Percentiles rank a stretch among this genome's conserved stretches.
phyloP scores from a whole-genome alignment of 2,888 invertebrate species.

The Leucania comma region DNA sequence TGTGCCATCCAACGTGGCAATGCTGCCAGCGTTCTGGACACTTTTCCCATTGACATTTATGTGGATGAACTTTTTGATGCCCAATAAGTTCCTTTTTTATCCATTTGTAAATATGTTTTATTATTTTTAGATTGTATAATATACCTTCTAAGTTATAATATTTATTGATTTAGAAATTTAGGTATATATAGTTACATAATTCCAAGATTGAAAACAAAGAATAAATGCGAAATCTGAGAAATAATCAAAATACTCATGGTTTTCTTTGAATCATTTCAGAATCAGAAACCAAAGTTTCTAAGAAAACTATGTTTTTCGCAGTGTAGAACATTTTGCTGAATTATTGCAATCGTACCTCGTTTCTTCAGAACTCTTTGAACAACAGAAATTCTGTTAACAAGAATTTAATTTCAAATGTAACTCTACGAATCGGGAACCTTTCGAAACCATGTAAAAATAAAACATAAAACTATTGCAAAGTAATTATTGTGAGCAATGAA shows the following conservation, averaged over 20 bases:
- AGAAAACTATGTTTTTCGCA: background rate
- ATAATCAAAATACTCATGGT: background rate
- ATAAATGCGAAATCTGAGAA: no score
- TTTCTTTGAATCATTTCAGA: background rate
- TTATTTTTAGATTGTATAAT: no score
- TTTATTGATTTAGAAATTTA: no score
- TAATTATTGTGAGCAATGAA: conserved; percentile 13
- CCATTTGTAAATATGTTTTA: no score
- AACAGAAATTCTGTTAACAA: background rate
- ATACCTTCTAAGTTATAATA: no score
- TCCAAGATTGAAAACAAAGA: no score
- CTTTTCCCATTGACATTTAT: no score
- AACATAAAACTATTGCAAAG: conserved; percentile 1
- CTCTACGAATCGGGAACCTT: background rate
- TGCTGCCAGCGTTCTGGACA: no score
- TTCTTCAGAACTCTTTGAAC: background rate
- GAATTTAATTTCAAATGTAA: background rate
- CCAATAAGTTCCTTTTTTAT: no score
- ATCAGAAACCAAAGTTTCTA: background rate
- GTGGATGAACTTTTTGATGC: no score
- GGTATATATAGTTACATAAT: no score
- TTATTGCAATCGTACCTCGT: background rate
- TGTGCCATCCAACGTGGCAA: no score
- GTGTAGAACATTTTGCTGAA: background rate
- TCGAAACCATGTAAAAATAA: background rate